A percentile compares a stretch with the other conserved stretches of the same genome.
Conservation (phyloP, 2,797 vertebrate species). For the Aulostomus chinensis region DNA sequence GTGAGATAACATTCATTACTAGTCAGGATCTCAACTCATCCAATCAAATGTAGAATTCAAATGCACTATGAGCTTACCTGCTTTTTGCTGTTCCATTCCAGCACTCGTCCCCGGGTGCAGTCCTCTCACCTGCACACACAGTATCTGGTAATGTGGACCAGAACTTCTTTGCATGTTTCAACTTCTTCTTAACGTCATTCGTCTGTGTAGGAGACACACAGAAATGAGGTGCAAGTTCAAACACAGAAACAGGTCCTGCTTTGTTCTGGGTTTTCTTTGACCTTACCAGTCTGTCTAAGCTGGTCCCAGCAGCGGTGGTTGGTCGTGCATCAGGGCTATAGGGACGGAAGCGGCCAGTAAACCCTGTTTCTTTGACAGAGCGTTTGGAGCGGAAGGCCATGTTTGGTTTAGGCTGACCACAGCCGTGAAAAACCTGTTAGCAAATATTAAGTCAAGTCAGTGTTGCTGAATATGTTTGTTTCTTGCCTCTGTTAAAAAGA, state of each 20-base stretch:
- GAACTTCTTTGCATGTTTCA: slow-evolving; percentile 97
- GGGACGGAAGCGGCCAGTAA: slow-evolving; percentile 89
- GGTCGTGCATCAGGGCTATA: slow-evolving; percentile 91
- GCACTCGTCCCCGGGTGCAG: slow-evolving; percentile 88
- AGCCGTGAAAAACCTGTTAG: slow-evolving; percentile 94
- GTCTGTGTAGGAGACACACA: slow-evolving; percentile 73
- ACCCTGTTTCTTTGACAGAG: slow-evolving; percentile 84
- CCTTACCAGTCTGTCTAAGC: slow-evolving; percentile 93
- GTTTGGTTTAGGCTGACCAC: slow-evolving; percentile 86
- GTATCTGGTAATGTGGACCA: slow-evolving; percentile 95
- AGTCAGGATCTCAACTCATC: neutral
- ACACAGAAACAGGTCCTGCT: neutral
- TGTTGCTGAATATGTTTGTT: neutral
- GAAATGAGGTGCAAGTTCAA: no score
- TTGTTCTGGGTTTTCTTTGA: neutral
- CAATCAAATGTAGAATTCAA: neutral
- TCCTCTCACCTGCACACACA: slow-evolving; percentile 88
- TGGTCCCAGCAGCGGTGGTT: slow-evolving; percentile 95
- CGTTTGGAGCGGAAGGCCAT: slow-evolving; percentile 79
- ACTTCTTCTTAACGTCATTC: slow-evolving; percentile 93
- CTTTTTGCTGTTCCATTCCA: slow-evolving; percentile 96
- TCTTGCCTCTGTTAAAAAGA: neutral
- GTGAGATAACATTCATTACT: neutral
- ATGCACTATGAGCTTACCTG: slow-evolving; percentile 86
- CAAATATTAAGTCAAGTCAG: neutral